Percentiles rank a stretch among this genome's conserved stretches.
Evolutionary conservation across 2,797 vertebrate genomes (phyloP).

Genomic region (Labeo calbasu): DNA sequence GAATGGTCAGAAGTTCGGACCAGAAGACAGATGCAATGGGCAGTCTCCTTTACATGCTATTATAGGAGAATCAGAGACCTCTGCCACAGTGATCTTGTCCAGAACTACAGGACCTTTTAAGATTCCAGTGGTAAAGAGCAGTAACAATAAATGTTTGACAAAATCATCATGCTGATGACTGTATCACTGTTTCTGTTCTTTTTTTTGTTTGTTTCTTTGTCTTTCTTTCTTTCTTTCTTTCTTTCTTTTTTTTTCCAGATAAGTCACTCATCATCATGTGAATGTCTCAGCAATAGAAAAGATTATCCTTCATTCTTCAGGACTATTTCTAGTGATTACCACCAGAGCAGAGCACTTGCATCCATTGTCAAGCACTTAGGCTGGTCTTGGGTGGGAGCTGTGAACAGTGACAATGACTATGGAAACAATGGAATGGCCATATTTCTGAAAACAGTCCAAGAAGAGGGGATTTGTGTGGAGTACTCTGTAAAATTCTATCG

Average conservation of each 20-base stretch:
- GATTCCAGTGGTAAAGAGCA: conserved; percentile 74
- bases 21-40: conserved; percentile 62
- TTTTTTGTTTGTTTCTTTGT: no score
- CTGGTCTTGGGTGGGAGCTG: conserved; percentile 79
- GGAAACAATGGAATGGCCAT: conserved; percentile 80
- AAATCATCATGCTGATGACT: neutral
- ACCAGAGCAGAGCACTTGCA: conserved; percentile 74
- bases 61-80: conserved; percentile 78
- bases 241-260: conserved; percentile 62
- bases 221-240: neutral
- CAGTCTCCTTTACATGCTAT: conserved; percentile 74
- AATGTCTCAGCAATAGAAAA: conserved; percentile 74
- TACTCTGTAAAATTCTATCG: conserved; percentile 74
- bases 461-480: conserved; percentile 76
- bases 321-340: conserved; percentile 67
- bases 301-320: conserved; percentile 69
- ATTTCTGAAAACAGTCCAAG: conserved; percentile 71
- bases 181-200: neutral
- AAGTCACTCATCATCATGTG: conserved; percentile 77
- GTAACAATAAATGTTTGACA: neutral
- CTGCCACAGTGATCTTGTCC: conserved; percentile 74
- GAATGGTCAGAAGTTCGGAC: conserved; percentile 65
- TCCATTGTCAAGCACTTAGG: conserved; percentile 77
- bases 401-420: conserved; percentile 80
- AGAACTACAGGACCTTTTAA: conserved; percentile 74